These are phyloP conservation scores for Semotilus atromaculatus DNA, from an alignment of 2,797 vertebrate species.

Conservation along the genomic window DNA sequence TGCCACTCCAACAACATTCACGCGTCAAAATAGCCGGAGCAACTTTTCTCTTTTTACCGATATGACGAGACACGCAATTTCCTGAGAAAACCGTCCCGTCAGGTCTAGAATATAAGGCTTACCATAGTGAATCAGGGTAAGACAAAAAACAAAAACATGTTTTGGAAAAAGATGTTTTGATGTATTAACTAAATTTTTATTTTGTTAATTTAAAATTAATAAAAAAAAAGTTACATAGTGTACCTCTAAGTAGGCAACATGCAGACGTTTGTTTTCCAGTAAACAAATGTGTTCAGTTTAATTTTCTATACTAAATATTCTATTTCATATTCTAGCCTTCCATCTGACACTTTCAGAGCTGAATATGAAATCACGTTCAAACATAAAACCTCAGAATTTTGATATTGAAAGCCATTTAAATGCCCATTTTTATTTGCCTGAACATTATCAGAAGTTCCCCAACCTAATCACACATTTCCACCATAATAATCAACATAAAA, in stretches of 20 bases:
- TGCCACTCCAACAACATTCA: background rate
- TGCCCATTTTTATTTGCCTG: background rate
- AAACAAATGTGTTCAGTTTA: background rate
- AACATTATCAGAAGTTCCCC: background rate
- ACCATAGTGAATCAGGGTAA: background rate
- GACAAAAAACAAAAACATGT: background rate
- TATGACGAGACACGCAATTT: background rate
- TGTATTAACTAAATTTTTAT: background rate
- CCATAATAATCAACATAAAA: background rate
- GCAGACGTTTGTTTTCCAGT: background rate
- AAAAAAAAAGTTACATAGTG: background rate
- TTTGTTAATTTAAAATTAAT: background rate
- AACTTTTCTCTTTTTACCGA: background rate
- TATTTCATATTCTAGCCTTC: background rate
- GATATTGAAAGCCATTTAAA: constrained; percentile 13
- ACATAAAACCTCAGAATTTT: background rate
- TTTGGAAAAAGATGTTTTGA: background rate
- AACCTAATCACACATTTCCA: background rate
- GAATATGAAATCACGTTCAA: constrained; percentile 13
- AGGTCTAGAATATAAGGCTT: background rate
- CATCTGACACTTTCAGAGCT: background rate
- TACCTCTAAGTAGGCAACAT: background rate
- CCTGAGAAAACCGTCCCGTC: background rate
- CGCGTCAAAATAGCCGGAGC: background rate
- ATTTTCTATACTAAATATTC: too few species aligned